Evolutionary conservation across 2,797 vertebrate species (phyloP).

Genomic region (Hypotaenidia philippensis): DNA sequence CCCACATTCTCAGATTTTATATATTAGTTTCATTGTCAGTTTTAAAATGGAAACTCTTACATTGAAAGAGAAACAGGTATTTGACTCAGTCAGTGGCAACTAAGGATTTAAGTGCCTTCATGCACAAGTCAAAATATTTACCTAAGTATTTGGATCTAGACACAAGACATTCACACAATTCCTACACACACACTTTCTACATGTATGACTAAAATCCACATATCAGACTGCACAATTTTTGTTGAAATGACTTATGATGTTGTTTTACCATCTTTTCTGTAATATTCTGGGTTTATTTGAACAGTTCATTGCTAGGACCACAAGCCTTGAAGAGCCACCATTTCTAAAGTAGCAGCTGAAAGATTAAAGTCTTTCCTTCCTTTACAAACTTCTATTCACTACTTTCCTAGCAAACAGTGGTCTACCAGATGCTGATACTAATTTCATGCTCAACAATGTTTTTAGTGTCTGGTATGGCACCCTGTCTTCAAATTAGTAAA

Average conservation of each 20-base stretch:
- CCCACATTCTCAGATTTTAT: neutral
- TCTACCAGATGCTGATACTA: fast-evolving
- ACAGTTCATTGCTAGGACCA: neutral
- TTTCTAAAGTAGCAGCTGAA: neutral
- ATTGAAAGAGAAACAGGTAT: neutral
- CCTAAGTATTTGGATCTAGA: neutral
- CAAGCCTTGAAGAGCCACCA: neutral
- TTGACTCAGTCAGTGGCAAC: neutral
- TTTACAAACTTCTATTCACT: neutral
- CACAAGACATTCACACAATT: too few species aligned
- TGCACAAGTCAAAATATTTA: neutral
- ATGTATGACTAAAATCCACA: neutral
- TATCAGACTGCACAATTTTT: neutral
- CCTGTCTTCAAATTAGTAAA: neutral
- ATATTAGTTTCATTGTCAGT: neutral
- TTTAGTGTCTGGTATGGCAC: neutral
- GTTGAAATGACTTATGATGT: neutral
- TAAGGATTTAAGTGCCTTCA: neutral
- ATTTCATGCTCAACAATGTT: neutral
- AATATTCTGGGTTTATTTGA: neutral
- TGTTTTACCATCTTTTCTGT: neutral
- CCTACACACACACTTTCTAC: neutral
- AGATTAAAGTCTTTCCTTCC: neutral
- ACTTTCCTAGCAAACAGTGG: neutral
- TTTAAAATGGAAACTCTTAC: neutral